Conservation (phyloP, 2,888 invertebrate genomes). For the Apocheima hispidaria region DNA sequence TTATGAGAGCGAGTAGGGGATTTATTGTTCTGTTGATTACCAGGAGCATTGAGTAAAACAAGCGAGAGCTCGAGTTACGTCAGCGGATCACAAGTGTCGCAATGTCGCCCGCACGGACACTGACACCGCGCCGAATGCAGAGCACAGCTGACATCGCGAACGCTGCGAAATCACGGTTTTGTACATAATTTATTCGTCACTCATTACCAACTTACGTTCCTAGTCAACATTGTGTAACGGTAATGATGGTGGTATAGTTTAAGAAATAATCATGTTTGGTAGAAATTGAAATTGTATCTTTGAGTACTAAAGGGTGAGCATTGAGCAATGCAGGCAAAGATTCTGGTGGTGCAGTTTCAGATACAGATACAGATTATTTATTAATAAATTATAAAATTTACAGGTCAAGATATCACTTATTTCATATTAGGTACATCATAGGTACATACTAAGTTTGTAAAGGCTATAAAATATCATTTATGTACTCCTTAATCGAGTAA, state of each 20-base stretch:
- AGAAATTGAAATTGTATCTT: neutral
- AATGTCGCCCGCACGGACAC: conserved; percentile 51
- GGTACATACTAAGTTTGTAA: too few species aligned
- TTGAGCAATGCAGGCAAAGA: neutral
- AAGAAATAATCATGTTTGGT: conserved; percentile 2
- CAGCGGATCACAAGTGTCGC: conserved; percentile 61
- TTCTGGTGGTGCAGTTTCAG: neutral
- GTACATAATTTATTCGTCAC: conserved; percentile 50
- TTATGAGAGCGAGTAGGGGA: conserved; percentile 37
- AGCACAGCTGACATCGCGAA: conserved; percentile 45
- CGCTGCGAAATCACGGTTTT: conserved; percentile 44
- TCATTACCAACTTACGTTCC: conserved; percentile 32
- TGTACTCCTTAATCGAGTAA: too few species aligned
- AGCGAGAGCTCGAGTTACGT: conserved; percentile 52
- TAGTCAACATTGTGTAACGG: conserved; percentile 20
- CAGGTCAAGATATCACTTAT: too few species aligned
- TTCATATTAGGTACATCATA: too few species aligned
- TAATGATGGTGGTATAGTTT: conserved; percentile 24
- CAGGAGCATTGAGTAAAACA: conserved; percentile 44
- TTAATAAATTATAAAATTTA: too few species aligned
- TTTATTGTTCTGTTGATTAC: conserved; percentile 44
- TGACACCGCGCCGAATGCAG: conserved; percentile 44
- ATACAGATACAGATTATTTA: too few species aligned
- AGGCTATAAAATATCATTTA: too few species aligned
- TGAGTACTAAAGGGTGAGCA: neutral